phyloP scores from a whole-genome alignment of 92 coral and sea anemone genomes.

The Actinostola sp. region DNA sequence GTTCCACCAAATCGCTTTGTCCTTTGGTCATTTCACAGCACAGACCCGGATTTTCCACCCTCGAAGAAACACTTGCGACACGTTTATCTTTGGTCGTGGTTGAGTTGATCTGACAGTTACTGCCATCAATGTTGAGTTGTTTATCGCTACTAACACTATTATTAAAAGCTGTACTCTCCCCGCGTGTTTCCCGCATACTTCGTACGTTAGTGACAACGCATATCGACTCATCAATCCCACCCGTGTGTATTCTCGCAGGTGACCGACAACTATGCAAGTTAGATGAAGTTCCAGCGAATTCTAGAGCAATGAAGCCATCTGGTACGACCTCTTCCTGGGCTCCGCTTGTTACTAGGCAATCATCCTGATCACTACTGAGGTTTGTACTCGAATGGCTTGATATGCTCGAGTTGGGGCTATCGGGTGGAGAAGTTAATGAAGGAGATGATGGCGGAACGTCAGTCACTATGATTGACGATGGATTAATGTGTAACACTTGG shows the following conservation, averaged over 20 bases:
- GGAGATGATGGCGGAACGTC: slow-evolving; percentile 36
- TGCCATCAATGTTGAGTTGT: not conserved
- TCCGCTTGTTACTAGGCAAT: not conserved
- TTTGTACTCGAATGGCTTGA: not conserved
- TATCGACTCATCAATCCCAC: not conserved
- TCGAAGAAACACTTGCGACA: no score
- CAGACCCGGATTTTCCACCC: no score
- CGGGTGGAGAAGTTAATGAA: not conserved
- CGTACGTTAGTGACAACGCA: not conserved
- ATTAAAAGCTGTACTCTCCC: not conserved
- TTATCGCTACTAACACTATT: not conserved
- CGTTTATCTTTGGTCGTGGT: no score
- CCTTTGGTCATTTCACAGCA: no score
- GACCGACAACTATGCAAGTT: not conserved
- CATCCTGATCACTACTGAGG: not conserved
- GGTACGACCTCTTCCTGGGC: not conserved
- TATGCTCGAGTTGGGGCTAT: not conserved
- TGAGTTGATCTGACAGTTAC: no score
- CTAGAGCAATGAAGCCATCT: slow-evolving; percentile 1
- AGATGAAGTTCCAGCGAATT: not conserved
- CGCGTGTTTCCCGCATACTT: not conserved
- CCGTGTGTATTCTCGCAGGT: not conserved
- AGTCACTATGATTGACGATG: slow-evolving; percentile 34
- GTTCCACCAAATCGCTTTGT: no score
- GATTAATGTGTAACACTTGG: slow-evolving; percentile 33